Evolutionary conservation across 2,113 vertebrate genomes (phyloP).

Genomic region (Barbus barbus): DNA sequence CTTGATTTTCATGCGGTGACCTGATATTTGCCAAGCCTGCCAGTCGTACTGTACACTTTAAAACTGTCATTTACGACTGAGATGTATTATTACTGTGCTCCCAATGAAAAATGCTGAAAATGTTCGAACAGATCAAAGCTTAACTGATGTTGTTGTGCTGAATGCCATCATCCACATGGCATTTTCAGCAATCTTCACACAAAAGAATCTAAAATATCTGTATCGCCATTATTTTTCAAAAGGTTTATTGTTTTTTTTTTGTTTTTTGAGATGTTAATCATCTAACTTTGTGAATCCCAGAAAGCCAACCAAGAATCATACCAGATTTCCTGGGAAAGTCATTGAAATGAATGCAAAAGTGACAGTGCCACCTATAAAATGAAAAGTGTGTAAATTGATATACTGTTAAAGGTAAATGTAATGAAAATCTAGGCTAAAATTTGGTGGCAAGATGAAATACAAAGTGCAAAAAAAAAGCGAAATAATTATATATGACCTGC

Average conservation of each 20-base stretch:
- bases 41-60: not conserved
- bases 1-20: slow-evolving; percentile 1
- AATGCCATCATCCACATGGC: not conserved
- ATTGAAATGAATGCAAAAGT: no score
- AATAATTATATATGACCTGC: not conserved
- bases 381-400: no score
- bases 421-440: not conserved
- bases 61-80: not conserved
- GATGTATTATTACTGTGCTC: not conserved
- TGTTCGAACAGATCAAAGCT: slow-evolving; percentile 2
- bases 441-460: not conserved
- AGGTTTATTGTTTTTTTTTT: no score
- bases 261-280: not conserved
- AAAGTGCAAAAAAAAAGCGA: not conserved
- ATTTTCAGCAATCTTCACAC: not conserved
- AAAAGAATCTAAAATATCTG: not conserved
- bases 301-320: not conserved
- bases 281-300: not conserved
- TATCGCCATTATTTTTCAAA: not conserved
- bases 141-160: slow-evolving; percentile 11
- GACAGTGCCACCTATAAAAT: no score
- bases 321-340: not conserved
- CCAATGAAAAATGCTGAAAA: slow-evolving; percentile 8
- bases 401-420: not conserved
- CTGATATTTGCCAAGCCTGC: slow-evolving; percentile 28